Evolutionary conservation across 2,113 vertebrate species (phyloP), one percentile per base, ranked within the genome.

Genomic region (Halichoerus grypus): DNA sequence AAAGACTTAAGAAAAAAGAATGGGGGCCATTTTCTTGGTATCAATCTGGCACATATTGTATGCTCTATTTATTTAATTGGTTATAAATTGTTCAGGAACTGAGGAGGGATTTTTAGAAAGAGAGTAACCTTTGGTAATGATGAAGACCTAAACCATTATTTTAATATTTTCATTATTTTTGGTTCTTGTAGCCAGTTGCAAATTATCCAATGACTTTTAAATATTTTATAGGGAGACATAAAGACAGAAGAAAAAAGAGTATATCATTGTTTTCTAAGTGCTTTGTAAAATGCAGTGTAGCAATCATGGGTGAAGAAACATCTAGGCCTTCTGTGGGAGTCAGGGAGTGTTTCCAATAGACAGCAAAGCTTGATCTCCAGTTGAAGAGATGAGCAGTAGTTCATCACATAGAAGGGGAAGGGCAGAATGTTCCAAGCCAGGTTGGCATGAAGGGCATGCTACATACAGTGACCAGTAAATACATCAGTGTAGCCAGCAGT

Each of bases 401-500:
- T 57, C 9, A 16, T 53, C 28, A 10, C 1, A 14, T 9, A 33
- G 26, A 12, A 33, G 7, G 31, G 19, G 0, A 49, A 42, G 33
- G 7, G 1, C 4, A 79, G 5, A 36, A 21, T 5, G 3, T 79
- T 1, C 5, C 39, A 21, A 33, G 42, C 12, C 11, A 1, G 31
- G 28, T 16, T 21, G 4, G 4, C 22, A 24, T 0, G 16, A 21
- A 49, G 74, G 59, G 1, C 24, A 31, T 71, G 0, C 10, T n/a
- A 10, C 7, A 1, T 0, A 13, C 1, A 18, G 10, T 3, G 7
- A 33, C 1, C 4, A 19, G 4, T 26, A 55, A 46, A 42, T 19
- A 7, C 19, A 12, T 28, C 21, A 46, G 26, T 1, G 0, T 9
- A 57, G 10, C 15, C 10, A 39, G 31, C 9, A n/a, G 61, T 36